Evolutionary conservation across 2,113 vertebrate species (phyloP).

Genomic region (Ophiodon elongatus): DNA sequence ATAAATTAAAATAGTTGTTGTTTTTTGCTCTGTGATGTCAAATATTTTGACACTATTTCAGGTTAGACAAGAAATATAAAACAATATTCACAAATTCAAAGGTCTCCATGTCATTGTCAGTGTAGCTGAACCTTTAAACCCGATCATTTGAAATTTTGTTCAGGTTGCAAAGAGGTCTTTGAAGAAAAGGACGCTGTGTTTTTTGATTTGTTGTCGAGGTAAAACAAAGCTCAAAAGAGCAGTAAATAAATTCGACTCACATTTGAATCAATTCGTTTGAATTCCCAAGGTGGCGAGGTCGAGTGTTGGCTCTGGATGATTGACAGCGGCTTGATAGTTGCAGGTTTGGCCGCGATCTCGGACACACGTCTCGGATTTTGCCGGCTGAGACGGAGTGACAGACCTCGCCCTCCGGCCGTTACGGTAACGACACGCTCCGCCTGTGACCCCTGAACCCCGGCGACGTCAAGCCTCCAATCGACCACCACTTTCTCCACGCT

Average conservation of each 20-base stretch:
- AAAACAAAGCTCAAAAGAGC: neutral
- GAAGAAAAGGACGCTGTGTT: neutral
- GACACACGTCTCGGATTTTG: conserved; percentile 7
- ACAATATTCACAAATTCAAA: neutral
- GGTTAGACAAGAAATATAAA: neutral
- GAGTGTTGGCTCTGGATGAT: neutral
- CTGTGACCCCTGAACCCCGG: conserved; percentile 20
- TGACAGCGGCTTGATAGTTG: conserved; percentile 23
- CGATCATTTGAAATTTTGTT: conserved; percentile 10
- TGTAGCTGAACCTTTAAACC: neutral
- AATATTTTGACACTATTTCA: too few relatives aligned
- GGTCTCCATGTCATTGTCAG: neutral
- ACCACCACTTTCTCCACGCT: neutral
- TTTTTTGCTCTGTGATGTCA: neutral
- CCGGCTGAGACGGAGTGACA: conserved; percentile 48
- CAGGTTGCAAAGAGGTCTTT: neutral
- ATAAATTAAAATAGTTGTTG: too few relatives aligned
- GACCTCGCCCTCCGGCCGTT: conserved; percentile 31
- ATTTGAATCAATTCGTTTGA: conserved; percentile 31
- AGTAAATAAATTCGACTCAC: conserved; percentile 30
- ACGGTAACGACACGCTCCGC: neutral
- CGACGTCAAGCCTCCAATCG: neutral
- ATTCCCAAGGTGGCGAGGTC: conserved; percentile 28
- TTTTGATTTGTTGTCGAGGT: neutral
- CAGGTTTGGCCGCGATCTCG: conserved; percentile 13